Evolutionary conservation across 2,888 invertebrate species (phyloP), one percentile per base, ranked within the genome.

Genomic region (Augochlorella aurata): DNA sequence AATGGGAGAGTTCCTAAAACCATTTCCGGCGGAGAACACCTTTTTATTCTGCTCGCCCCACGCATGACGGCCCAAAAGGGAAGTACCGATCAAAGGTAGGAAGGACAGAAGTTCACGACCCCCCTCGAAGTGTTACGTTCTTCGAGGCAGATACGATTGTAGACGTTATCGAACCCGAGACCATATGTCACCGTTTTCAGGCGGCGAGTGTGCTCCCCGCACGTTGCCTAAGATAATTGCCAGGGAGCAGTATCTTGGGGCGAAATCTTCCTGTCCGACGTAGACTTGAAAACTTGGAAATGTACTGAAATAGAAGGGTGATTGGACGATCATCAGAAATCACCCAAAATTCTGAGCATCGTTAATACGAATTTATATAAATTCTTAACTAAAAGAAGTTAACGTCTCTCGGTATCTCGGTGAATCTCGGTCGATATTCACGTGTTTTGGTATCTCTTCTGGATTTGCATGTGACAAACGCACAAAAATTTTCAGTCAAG

Each of bases 21-120:
- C 91, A 92, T 92, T 93, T 93, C 93, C 93, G 93, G 90, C 83
- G 84, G 86, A 74, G 77, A 38, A 38, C 86, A 87, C 86, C 90
- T 89, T 87, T 88, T 86, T 80, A 84, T 87, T 85, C 80, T 21
- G 82, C 84, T 75, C 84, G 90, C 92, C 90, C 90, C 92, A 93
- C 91, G 93, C 92, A 91, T 91, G 91, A 87, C 87, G 85, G 90
- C 89, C 83, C 89, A 88, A 82, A 68, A 82, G 89, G 90, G 90
- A 90, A 89, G 90, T 89, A 83, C 73, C 85, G 82, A 88, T 86
- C 84, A 84, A 90, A 87, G 85, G 74, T 85, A 74, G 74, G 77
- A 88, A 84, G 85, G 79, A 86, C 83, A 82, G 85, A 84, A 83
- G 82, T 82, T 79, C 67, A 54, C 73, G 84, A 85, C 91, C 91